These are phyloP conservation scores for Globicephala melas DNA, from an alignment of 2,113 vertebrate genomes.

Conservation along the genomic window DNA sequence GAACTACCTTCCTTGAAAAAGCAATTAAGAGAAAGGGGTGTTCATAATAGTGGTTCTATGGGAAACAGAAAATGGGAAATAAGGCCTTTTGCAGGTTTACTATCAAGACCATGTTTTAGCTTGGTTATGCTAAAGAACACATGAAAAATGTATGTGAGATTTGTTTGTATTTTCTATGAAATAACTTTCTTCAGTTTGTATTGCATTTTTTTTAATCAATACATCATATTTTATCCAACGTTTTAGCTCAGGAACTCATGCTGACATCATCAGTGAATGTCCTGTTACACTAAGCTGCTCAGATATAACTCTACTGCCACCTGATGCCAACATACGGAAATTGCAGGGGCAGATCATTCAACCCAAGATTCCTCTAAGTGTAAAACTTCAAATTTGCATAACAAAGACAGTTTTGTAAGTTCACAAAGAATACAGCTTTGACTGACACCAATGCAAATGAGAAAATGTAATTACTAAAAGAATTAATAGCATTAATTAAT, in stretches of 20 bases:
- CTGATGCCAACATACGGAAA: constrained; percentile 52
- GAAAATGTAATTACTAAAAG: constrained; percentile 39
- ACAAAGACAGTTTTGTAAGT: constrained; percentile 54
- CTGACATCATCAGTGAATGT: background rate
- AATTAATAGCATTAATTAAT: background rate
- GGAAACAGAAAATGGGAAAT: background rate
- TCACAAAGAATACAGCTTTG: constrained; percentile 9
- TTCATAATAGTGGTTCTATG: background rate
- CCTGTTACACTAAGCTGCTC: background rate
- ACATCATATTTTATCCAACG: background rate
- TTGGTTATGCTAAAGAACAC: background rate
- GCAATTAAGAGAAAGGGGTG: background rate
- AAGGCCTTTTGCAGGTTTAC: background rate
- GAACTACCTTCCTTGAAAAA: background rate
- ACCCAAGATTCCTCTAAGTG: background rate
- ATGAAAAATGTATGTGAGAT: background rate
- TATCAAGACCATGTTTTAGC: background rate
- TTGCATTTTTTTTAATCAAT: background rate
- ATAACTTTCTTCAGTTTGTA: constrained; percentile 13
- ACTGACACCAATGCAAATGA: constrained; percentile 57
- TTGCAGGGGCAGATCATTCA: constrained; percentile 60
- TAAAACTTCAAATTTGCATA: constrained; percentile 27
- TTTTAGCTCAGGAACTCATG: background rate
- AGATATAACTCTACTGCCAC: constrained; percentile 49
- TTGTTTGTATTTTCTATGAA: constrained; percentile 1